Conservation (phyloP, 2,888 invertebrate genomes). For the Euphydryas editha region DNA sequence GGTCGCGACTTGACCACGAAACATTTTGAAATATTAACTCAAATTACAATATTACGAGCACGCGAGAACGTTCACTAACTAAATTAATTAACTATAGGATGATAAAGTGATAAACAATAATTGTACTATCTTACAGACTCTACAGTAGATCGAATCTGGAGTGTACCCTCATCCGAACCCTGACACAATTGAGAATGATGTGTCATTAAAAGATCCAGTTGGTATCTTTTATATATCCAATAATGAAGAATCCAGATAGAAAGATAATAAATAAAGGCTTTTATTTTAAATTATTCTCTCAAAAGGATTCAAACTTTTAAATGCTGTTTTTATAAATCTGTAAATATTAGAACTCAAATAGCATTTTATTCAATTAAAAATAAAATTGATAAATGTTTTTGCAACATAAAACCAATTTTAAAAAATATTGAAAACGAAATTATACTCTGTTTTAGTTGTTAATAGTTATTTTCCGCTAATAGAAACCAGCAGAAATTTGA, state of each 20-base stretch:
- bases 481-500: slow-evolving; percentile 31
- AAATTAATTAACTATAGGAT: not conserved
- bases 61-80: too few species aligned
- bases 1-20: too few species aligned
- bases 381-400: not conserved
- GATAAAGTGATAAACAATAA: not conserved
- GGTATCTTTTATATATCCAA: not conserved
- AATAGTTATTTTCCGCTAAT: slow-evolving; percentile 27
- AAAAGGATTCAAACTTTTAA: too few species aligned
- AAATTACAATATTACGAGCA: too few species aligned
- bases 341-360: not conserved
- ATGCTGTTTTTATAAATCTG: too few species aligned
- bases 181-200: not conserved
- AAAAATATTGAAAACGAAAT: slow-evolving; percentile 6
- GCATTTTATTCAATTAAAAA: not conserved
- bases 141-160: not conserved
- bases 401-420: not conserved
- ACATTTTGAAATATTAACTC: too few species aligned
- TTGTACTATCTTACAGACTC: not conserved
- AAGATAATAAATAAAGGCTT: too few species aligned
- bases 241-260: not conserved
- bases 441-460: slow-evolving; percentile 10
- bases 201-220: not conserved
- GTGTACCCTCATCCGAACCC: not conserved
- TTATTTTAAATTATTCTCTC: too few species aligned